These are phyloP conservation scores for Lagocephalus sceleratus DNA, from an alignment of 2,797 vertebrate species.

Conservation along the genomic window DNA sequence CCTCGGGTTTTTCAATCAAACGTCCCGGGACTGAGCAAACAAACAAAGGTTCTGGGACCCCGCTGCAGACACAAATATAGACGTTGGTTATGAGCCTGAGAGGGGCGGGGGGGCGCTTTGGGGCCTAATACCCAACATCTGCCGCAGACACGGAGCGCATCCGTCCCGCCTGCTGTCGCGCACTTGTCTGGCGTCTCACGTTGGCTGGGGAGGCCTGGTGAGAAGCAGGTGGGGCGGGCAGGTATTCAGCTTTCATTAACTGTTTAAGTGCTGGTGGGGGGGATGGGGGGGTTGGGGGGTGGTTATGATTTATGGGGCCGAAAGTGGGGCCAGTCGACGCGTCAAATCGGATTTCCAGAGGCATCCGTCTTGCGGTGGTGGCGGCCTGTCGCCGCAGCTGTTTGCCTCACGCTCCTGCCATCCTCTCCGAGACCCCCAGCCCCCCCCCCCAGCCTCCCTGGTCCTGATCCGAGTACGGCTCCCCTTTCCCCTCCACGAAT, in stretches of 20 bases:
- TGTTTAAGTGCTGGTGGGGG: constrained; percentile 75
- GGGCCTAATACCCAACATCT: constrained; percentile 76
- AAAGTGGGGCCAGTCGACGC: constrained; percentile 83
- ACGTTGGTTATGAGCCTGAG: constrained; percentile 79
- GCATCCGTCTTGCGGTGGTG: constrained; percentile 87
- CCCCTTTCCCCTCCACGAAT: constrained; percentile 52
- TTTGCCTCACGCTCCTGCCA: constrained; percentile 79
- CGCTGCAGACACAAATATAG: constrained; percentile 80
- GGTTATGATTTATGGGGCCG: constrained; percentile 85
- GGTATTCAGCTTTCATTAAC: constrained; percentile 80
- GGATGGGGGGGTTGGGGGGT: too few relatives aligned
- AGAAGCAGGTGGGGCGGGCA: constrained; percentile 17
- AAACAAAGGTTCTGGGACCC: constrained; percentile 76
- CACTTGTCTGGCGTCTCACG: constrained; percentile 39
- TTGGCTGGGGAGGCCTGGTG: constrained; percentile 29
- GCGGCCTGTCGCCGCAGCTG: constrained; percentile 84
- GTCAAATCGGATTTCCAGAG: constrained; percentile 86
- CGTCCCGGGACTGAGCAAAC: constrained; percentile 78
- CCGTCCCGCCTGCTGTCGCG: constrained; percentile 40
- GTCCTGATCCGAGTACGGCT: constrained; percentile 45
- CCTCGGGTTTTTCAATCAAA: constrained; percentile 78
- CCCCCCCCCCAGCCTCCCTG: constrained; percentile 3
- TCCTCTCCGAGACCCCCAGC: constrained; percentile 62
- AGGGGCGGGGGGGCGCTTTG: constrained; percentile 66
- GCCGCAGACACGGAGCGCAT: constrained; percentile 59